Conservation (phyloP, 2,888 invertebrate species). For the Mongoloraphidia duomilia region DNA sequence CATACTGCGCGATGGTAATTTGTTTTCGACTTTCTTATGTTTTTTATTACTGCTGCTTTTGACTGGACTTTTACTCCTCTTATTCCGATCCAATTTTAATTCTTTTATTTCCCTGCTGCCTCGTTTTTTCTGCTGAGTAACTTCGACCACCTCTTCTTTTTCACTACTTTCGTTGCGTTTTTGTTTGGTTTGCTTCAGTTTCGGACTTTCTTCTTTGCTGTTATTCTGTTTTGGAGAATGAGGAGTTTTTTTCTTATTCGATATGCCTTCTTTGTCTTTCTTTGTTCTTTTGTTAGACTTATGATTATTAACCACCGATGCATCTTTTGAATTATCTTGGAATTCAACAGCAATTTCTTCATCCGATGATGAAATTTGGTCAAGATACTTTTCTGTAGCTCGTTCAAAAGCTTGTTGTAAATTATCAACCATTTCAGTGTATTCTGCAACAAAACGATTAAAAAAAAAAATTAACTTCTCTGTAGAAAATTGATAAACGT, state of each 20-base stretch:
- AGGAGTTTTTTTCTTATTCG: constrained; percentile 5
- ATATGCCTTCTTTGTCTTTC: constrained; percentile 1
- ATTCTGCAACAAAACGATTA: constrained; percentile 42
- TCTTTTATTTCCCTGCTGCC: constrained; percentile 19
- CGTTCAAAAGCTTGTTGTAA: constrained; percentile 68
- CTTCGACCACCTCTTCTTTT: constrained; percentile 18
- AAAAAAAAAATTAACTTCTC: not conserved
- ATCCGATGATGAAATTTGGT: constrained; percentile 66
- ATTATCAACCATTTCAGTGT: constrained; percentile 77
- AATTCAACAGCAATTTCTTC: constrained; percentile 59
- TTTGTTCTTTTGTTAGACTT: not conserved
- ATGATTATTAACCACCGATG: constrained; percentile 14
- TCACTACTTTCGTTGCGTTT: constrained; percentile 18
- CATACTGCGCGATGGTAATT: constrained; percentile 5
- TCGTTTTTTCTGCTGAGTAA: constrained; percentile 15
- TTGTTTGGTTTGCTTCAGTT: constrained; percentile 19
- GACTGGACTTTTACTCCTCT: constrained; percentile 12
- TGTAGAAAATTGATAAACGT: not conserved
- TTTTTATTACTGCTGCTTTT: not conserved
- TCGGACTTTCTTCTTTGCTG: constrained; percentile 23
- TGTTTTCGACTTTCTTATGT: not conserved
- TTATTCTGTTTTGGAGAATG: constrained; percentile 8
- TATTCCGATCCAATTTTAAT: constrained; percentile 22
- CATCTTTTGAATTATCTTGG: constrained; percentile 31
- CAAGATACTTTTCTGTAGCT: constrained; percentile 69